Evolutionary conservation across 2,797 vertebrate species (phyloP), one percentile per base, ranked within the genome.

Genomic region (Thaleichthys pacificus): DNA sequence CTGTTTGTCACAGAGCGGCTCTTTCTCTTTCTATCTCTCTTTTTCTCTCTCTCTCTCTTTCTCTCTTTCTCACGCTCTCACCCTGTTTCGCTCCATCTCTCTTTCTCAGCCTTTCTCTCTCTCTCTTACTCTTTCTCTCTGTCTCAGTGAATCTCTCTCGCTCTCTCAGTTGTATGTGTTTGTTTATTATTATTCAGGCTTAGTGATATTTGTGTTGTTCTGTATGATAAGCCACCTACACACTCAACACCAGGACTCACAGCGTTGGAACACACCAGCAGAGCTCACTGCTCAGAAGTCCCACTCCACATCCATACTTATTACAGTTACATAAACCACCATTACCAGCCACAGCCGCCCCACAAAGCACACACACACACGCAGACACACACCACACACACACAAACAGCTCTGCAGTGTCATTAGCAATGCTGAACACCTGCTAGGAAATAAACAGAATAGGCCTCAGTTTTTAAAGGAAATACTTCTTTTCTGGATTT

Each of bases 181-280:
- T 62, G 19, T 71, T 19, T 68, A 15, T 66, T 17, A 21, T 38
- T 38, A 79, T 87, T 89, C 80, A 87, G 79, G 74, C 82, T 70
- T 58, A 84, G 80, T 74, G 80, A 82, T 86, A 76, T 85, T 67
- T 28, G 75, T 72, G 74, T 85, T 87, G 75, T 81, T 90, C 83
- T 85, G 81, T 72, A 85, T 80, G 88, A 90, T 84, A 86, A 86
- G 78, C 90, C 91, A 88, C 92, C 92, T 91, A 93, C 92, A 92
- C 91, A 86, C 15, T 70, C 75, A 91, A 83, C 85, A 85, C 68
- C 75, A 71, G 88, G 88, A 92, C 35, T 86, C 91, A 81, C 75
- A 79, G 56, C 77, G 72, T 82, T 73, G 42, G 77, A 88, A 24
- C 42, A 79, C 80, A 83, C 74, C 73, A 82, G 75, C 85, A 75